Base-by-base conservation (phyloP, 2,113 vertebrate species). In the Amphiprion percula region DNA sequence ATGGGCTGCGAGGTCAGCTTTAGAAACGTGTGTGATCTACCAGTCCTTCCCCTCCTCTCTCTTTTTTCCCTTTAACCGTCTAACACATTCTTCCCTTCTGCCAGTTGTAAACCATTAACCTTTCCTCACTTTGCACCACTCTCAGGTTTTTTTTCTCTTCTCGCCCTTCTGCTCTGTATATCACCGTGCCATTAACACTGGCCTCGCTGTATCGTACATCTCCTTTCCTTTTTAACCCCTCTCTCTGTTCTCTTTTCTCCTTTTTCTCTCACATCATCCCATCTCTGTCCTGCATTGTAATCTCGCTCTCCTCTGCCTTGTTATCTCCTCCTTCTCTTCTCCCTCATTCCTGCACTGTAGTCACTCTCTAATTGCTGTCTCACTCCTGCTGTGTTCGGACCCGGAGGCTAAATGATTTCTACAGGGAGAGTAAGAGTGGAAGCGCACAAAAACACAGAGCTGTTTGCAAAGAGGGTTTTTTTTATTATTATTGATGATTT, bases 361-460 rank as follows among this genome's bases (percentile, higher is more conserved):
- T 88, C 84, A 74, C 78, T 82, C 86, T 90, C 89, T 94, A 94
- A 95, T 94, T 94, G 93, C 92, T 81, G 88, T 81, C 88, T 90
- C 74, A 74, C 88, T 87, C 93, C 93, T 78, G 90, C 93, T 90
- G 93, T 59, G 87, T 66, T 83, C 53, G 66, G 79, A 89, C 90
- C 93, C 76, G 46, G 71, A 94, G 91, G 93, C 93, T 93, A 94
- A 94, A 93, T 92, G 81, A 77, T 89, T 92, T 92, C 87, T 91
- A 74, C 88, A 76, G 89, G 76, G 79, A 90, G 84, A 71, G 63
- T 64, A 41, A 74, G 68, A 85, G 78, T 47, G 71, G 73, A 86
- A 84, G 79, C 53, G 59, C 41, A 58, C 26, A 16, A 88, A 92
- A 89, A 83, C 84, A 91, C 83, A 37, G 80, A 90, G 67, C 72